Evolutionary conservation across 2,113 vertebrate species (phyloP).

Genomic region (Cebidichthys violaceus): DNA sequence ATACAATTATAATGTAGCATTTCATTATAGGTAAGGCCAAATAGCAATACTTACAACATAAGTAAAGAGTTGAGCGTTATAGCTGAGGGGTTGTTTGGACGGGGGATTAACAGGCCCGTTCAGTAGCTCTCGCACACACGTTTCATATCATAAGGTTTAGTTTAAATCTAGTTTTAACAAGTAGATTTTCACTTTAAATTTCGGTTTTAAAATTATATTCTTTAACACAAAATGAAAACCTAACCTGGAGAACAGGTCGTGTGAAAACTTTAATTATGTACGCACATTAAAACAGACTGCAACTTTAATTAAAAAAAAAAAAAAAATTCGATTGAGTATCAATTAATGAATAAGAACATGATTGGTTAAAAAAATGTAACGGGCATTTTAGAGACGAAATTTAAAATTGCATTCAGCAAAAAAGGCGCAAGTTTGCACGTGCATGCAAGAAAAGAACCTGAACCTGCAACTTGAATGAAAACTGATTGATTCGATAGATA

Average conservation of each 20-base stretch:
- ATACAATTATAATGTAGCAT: neutral
- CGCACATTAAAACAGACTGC: neutral
- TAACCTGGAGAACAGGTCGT: too few species aligned
- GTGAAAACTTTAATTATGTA: neutral
- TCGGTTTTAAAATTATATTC: neutral
- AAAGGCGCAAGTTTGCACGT: neutral
- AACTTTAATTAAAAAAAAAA: too few species aligned
- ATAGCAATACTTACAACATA: neutral
- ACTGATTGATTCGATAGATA: neutral
- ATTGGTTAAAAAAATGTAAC: neutral
- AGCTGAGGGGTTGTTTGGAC: neutral
- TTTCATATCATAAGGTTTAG: neutral
- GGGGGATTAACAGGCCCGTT: neutral
- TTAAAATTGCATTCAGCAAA: neutral
- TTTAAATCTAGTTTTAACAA: neutral
- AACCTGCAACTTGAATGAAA: neutral
- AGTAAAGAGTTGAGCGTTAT: neutral
- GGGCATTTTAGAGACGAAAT: neutral
- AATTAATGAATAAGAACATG: neutral
- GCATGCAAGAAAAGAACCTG: neutral
- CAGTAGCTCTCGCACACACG: neutral
- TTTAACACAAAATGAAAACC: neutral
- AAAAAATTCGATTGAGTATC: neutral
- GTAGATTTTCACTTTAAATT: neutral
- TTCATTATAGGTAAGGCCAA: too few species aligned